Evolutionary conservation across 2,797 vertebrate genomes (phyloP).

Genomic region (Sitta carolinensis): DNA sequence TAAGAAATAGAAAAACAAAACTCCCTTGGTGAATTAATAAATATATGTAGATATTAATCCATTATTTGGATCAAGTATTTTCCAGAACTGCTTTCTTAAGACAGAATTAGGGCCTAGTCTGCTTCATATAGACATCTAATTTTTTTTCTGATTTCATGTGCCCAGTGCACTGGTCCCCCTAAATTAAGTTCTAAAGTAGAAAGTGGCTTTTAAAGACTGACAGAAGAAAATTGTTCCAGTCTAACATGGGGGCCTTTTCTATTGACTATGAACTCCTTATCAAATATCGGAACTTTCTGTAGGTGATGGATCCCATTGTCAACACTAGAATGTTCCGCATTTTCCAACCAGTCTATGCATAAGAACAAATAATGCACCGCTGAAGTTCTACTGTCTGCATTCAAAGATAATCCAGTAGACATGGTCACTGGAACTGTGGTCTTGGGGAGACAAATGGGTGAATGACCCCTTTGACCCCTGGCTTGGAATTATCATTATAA

Average conservation of each 20-base stretch:
- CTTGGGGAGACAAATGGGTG: neutral
- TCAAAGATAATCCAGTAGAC: neutral
- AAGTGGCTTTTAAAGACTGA: neutral
- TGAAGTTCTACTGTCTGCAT: neutral
- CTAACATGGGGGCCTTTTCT: neutral
- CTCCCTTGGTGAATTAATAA: neutral
- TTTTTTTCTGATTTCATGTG: neutral
- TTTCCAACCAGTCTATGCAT: fast-evolving
- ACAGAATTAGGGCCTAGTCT: neutral
- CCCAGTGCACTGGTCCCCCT: neutral
- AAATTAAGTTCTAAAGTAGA: neutral
- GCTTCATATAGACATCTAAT: neutral
- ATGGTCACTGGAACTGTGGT: fast-evolving
- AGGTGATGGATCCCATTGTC: neutral
- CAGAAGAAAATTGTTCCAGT: neutral
- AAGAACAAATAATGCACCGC: fast-evolving
- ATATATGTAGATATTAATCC: neutral
- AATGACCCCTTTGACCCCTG: neutral
- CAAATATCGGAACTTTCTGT: neutral
- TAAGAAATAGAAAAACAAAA: neutral
- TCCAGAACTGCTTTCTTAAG: neutral
- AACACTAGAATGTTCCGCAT: fast-evolving
- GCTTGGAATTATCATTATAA: neutral
- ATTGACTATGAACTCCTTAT: neutral
- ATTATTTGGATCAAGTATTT: neutral